Percentiles rank a stretch among this genome's conserved stretches.
phyloP scores from a whole-genome alignment of 2,113 vertebrate species.

The Crotalus helleri region DNA sequence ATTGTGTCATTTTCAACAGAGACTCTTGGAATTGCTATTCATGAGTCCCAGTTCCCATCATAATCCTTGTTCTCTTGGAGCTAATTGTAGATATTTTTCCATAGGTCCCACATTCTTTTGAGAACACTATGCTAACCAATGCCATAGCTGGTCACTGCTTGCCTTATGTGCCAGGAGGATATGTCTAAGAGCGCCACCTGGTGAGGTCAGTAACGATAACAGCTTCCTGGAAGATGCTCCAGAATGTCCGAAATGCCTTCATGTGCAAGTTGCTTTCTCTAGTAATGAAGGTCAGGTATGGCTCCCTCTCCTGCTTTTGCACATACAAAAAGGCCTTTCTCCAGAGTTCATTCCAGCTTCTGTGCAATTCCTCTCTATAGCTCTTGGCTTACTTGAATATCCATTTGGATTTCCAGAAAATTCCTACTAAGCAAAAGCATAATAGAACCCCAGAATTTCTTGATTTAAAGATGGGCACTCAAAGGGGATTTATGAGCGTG shows the following conservation, averaged over 20 bases:
- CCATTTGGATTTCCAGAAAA: background rate
- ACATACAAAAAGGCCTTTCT: background rate
- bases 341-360: background rate
- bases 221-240: background rate
- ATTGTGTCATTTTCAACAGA: background rate
- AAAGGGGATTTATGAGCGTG: background rate
- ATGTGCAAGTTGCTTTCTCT: background rate
- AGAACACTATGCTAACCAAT: background rate
- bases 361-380: background rate
- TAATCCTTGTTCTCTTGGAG: background rate
- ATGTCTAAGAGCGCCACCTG: conserved; percentile 7
- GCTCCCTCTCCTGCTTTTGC: background rate
- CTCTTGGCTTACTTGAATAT: too few species aligned
- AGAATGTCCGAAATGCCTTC: background rate
- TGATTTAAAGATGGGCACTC: background rate
- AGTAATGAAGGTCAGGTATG: background rate
- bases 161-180: background rate
- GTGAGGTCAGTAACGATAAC: background rate
- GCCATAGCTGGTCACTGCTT: background rate
- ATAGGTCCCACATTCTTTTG: background rate
- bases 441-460: background rate
- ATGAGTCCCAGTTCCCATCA: background rate
- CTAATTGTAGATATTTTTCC: background rate
- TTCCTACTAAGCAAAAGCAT: background rate
- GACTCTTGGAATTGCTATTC: background rate